These are phyloP conservation scores for Micrastur ruficollis DNA, from an alignment of 2,797 vertebrate genomes.

Conservation along the genomic window DNA sequence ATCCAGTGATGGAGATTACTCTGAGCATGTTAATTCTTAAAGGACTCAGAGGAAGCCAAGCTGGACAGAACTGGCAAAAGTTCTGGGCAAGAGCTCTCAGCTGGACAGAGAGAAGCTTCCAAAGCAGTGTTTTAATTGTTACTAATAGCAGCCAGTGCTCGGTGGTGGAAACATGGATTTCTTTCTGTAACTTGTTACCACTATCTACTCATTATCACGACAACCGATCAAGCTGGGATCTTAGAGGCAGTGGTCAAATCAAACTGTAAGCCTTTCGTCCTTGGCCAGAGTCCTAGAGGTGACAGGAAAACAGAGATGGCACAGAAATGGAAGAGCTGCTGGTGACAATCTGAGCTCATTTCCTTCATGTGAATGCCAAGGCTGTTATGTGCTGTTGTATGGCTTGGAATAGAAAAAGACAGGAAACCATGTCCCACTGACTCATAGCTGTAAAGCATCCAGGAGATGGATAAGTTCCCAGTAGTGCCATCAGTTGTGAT, in stretches of 20 bases:
- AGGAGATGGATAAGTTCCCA: not conserved
- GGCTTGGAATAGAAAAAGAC: not conserved
- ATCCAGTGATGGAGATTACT: not conserved
- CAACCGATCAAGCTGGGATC: not conserved
- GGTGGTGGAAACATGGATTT: not conserved
- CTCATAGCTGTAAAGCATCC: not conserved
- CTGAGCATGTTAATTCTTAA: not conserved
- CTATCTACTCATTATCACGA: not conserved
- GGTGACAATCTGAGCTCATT: not conserved
- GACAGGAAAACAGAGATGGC: not conserved
- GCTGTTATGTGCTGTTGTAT: not conserved
- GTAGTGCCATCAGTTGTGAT: not conserved
- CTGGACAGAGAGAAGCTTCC: not conserved
- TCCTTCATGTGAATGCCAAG: not conserved
- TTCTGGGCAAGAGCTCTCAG: not conserved
- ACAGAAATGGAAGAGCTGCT: not conserved
- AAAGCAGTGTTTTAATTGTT: not conserved
- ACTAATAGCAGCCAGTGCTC: not conserved
- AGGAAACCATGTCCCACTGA: rapidly evolving
- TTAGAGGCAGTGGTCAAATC: not conserved
- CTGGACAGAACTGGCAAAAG: not conserved
- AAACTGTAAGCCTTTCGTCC: not conserved
- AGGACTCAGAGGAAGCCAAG: not conserved
- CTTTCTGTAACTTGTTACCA: not conserved
- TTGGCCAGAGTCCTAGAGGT: not conserved